Conservation (phyloP, 2,113 vertebrate genomes). For the Dasypus novemcinctus region DNA sequence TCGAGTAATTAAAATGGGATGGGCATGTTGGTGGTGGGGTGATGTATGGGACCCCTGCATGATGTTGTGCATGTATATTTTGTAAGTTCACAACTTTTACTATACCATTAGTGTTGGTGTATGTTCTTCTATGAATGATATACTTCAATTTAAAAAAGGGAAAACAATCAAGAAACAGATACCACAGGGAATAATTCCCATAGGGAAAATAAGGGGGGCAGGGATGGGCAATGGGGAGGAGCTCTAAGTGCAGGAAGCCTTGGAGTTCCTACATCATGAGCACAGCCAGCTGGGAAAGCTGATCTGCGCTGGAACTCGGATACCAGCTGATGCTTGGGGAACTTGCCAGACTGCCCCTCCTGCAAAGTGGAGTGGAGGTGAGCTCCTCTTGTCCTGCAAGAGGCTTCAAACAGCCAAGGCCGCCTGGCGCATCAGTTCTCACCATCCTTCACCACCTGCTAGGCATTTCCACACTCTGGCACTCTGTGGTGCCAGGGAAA, state of each 20-base stretch:
- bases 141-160: too few species aligned
- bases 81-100: too few species aligned
- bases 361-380: not conserved
- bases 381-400: not conserved
- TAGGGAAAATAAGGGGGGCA: too few species aligned
- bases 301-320: not conserved
- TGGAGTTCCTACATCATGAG: not conserved
- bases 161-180: too few species aligned
- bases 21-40: too few species aligned
- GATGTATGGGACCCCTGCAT: too few species aligned
- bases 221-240: not conserved
- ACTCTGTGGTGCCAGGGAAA: not conserved
- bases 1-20: not conserved
- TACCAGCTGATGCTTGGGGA: not conserved
- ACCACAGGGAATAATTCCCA: too few species aligned
- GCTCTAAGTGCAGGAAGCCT: not conserved
- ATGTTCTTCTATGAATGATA: too few species aligned
- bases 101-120: too few species aligned
- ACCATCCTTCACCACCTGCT: not conserved
- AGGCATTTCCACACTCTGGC: not conserved
- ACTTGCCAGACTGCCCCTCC: not conserved
- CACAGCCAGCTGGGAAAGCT: not conserved
- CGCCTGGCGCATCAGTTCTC: not conserved
- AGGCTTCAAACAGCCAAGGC: not conserved
- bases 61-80: too few species aligned